These are phyloP conservation scores for Proterorhinus semilunaris DNA, from an alignment of 2,113 vertebrate genomes.

Conservation along the genomic window DNA sequence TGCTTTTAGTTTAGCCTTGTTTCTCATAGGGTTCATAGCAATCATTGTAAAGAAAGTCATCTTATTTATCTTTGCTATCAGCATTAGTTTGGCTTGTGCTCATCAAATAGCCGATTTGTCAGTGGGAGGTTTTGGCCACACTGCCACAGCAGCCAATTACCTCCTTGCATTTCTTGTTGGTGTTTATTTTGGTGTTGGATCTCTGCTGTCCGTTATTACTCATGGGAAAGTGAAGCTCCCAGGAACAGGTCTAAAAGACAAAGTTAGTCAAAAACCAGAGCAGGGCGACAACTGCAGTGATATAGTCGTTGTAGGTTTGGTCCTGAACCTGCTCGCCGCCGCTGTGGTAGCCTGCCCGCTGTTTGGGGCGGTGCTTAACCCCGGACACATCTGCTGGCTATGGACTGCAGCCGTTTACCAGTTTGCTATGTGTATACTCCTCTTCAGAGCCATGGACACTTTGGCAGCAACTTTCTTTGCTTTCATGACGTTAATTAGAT, in stretches of 20 bases:
- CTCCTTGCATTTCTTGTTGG: conserved; percentile 76
- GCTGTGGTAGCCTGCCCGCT: conserved; percentile 81
- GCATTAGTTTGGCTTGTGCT: conserved; percentile 77
- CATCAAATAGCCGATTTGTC: conserved; percentile 79
- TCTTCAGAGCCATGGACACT: conserved; percentile 76
- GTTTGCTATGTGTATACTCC: conserved; percentile 76
- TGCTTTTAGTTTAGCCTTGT: conserved; percentile 75
- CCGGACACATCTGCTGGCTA: conserved; percentile 85
- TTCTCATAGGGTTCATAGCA: conserved; percentile 72
- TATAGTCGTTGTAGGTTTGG: conserved; percentile 61
- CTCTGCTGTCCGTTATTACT: conserved; percentile 69
- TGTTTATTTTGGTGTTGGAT: conserved; percentile 79
- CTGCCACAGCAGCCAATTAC: conserved; percentile 81
- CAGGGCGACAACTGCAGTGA: conserved; percentile 35
- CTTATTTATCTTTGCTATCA: conserved; percentile 68
- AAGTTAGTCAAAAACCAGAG: conserved; percentile 11
- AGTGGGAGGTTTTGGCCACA: conserved; percentile 68
- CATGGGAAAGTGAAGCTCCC: conserved; percentile 65
- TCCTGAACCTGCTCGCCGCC: conserved; percentile 82
- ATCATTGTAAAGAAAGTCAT: conserved; percentile 68
- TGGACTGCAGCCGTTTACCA: conserved; percentile 84
- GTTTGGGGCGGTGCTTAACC: conserved; percentile 78
- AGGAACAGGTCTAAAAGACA: conserved; percentile 60
- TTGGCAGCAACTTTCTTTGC: conserved; percentile 80
- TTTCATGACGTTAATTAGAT: conserved; percentile 79